phyloP scores from a whole-genome alignment of 2,888 invertebrate genomes.

The Julus scanicus region DNA sequence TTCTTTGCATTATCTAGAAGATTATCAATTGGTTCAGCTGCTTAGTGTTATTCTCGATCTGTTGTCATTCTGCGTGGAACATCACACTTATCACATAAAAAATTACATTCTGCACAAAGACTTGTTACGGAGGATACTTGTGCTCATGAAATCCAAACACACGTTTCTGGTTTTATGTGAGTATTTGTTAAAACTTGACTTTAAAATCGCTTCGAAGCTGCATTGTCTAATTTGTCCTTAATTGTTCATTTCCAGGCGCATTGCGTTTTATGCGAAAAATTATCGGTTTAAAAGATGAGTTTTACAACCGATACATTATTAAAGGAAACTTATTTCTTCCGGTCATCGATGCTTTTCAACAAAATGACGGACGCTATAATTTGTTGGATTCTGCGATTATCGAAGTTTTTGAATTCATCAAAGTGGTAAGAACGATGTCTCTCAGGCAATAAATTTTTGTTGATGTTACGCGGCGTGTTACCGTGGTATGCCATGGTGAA shows the following conservation, averaged over 20 bases:
- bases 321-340: constrained; percentile 95
- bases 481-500: not conserved
- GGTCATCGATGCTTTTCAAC: constrained; percentile 94
- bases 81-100: constrained; percentile 98
- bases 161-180: constrained; percentile 92
- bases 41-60: constrained; percentile 94
- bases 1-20: constrained; percentile 72
- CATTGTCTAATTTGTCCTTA: not conserved
- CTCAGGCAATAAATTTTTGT: too few species aligned
- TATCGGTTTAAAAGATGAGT: constrained; percentile 97
- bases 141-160: constrained; percentile 96
- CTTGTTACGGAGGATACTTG: constrained; percentile 91
- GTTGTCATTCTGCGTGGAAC: constrained; percentile 97
- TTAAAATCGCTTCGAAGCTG: not conserved
- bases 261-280: constrained; percentile 97
- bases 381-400: constrained; percentile 98
- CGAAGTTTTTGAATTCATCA: constrained; percentile 99
- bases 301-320: constrained; percentile 96
- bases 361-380: constrained; percentile 98
- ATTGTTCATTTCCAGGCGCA: constrained; percentile 73
- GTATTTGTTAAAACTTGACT: constrained; percentile 61
- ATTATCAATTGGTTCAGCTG: constrained; percentile 96
- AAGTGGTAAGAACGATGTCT: constrained; percentile 72
- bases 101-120: constrained; percentile 98
- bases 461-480: not conserved